These are phyloP conservation scores for Microcebus murinus DNA, from an alignment of 2,113 vertebrate genomes.

Conservation along the genomic window DNA sequence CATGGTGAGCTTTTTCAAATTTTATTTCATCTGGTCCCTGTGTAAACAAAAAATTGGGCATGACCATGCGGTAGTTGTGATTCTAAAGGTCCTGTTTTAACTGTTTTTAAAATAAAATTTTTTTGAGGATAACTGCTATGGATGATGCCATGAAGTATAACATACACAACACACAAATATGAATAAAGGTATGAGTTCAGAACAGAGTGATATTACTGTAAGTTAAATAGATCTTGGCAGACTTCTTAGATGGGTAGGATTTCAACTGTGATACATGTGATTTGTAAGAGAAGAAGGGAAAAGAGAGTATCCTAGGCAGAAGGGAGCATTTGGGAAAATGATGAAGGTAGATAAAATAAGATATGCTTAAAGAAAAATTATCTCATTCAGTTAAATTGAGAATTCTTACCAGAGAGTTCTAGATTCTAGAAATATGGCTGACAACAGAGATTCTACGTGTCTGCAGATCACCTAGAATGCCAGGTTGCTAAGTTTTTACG, in stretches of 20 bases:
- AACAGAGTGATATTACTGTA: background rate
- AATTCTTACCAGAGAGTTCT: background rate
- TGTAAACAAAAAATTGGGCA: background rate
- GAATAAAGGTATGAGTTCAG: background rate
- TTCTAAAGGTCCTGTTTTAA: background rate
- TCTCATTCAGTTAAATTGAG: background rate
- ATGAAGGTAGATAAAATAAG: background rate
- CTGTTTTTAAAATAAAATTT: background rate
- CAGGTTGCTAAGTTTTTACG: background rate
- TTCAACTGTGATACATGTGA: background rate
- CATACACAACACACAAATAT: background rate
- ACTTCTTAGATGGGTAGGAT: background rate
- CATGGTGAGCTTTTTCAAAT: constrained; percentile 89
- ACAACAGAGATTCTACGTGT: background rate
- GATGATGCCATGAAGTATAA: background rate
- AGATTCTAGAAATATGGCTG: background rate
- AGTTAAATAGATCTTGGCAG: background rate
- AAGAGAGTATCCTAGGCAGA: background rate
- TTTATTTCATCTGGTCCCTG: background rate
- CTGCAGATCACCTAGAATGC: background rate
- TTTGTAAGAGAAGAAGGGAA: background rate
- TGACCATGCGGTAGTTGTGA: background rate
- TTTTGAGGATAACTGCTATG: background rate
- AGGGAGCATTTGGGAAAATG: background rate
- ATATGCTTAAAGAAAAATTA: background rate